phyloP scores from a whole-genome alignment of 2,113 vertebrate species.

The Lota lota region DNA sequence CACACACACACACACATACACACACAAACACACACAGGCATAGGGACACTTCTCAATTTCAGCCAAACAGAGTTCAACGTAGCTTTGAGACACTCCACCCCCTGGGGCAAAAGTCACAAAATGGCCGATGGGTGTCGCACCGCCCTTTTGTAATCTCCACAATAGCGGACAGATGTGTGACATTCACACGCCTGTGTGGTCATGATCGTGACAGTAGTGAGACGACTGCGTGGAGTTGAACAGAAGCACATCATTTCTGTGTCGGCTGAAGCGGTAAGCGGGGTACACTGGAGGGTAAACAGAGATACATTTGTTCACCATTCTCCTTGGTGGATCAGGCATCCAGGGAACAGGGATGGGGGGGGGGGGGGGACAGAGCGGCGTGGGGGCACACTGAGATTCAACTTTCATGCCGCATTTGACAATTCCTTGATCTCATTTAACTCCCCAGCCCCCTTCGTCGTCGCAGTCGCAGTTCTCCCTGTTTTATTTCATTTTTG shows the following conservation, averaged over 20 bases:
- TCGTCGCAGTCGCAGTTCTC: no score
- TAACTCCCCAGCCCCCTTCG: neutral
- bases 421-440: neutral
- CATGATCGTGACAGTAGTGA: conserved; percentile 45
- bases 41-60: no score
- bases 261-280: conserved; percentile 48
- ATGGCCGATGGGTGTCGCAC: no score
- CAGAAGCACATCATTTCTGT: conserved; percentile 1
- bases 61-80: no score
- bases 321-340: neutral
- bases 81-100: no score
- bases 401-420: neutral
- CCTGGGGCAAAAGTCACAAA: no score
- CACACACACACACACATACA: no score
- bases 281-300: conserved; percentile 22
- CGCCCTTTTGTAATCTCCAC: conserved; percentile 30
- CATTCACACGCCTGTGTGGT: conserved; percentile 43
- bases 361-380: neutral
- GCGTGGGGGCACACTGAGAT: neutral
- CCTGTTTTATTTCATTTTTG: neutral
- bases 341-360: neutral
- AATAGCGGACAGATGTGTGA: conserved; percentile 52
- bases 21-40: no score
- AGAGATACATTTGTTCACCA: conserved; percentile 18
- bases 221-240: conserved; percentile 33